phyloP scores from a whole-genome alignment of 2,113 vertebrate genomes.

The Platysternon megacephalum region DNA sequence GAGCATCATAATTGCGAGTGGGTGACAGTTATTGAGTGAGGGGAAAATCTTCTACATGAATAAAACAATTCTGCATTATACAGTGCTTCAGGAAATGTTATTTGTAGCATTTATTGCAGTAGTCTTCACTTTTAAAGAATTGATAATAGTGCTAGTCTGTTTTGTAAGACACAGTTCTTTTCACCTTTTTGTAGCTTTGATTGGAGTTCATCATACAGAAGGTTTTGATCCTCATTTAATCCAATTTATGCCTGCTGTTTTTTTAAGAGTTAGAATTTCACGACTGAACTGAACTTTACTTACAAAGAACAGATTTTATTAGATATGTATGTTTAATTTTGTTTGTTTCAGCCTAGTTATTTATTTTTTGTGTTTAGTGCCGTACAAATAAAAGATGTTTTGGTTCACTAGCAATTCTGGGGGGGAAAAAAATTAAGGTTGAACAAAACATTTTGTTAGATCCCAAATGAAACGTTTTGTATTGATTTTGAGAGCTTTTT shows the following conservation, averaged over 20 bases:
- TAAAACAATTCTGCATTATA: background rate
- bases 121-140: background rate
- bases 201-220: background rate
- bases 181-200: background rate
- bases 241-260: background rate
- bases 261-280: background rate
- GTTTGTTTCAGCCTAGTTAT: background rate
- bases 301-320: background rate
- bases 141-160: background rate
- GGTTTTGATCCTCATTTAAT: background rate
- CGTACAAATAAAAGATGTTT: background rate
- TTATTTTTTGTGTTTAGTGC: background rate
- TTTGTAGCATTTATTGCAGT: background rate
- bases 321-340: fast-evolving
- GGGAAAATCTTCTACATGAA: background rate
- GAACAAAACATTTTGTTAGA: background rate
- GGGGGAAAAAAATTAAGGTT: background rate
- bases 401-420: background rate
- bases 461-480: background rate
- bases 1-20: background rate
- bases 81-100: background rate
- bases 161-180: background rate
- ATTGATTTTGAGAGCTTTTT: background rate
- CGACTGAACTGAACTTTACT: background rate
- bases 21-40: background rate